Base-by-base conservation (phyloP, 2,888 invertebrate genomes). In the Tachina fera region DNA sequence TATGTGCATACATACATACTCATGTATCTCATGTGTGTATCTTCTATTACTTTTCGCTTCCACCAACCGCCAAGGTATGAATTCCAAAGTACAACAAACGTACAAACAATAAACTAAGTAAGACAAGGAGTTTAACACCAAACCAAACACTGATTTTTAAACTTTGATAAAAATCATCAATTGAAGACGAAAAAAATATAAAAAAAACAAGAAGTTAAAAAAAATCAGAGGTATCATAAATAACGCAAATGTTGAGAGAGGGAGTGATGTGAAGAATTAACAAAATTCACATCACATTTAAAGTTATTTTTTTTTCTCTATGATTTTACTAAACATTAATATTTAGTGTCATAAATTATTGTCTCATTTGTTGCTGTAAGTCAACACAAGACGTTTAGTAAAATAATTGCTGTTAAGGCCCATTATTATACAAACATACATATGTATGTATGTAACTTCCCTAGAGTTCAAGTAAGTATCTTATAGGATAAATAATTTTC, bases 121-220 rank as follows among this genome's bases (percentile, higher is more conserved):
- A 84, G 86, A 86, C 83, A 83, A 86, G 80, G 61, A 84, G 79
- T 79, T 81, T 56, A 82, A 82, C 81, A 84, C 67, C 78, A 65
- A 56, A 43, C 60, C 53, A 82, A 87, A 81, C 78, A 82, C 60
- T 68, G 84, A 84, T 84, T 82, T 82, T 53, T 56, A 79, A 82
- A 78, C 60, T 71, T 82, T 76, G 84, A 81, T 81, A 74, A 86
- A 84, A 68, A 81, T 74, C 80, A 77, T 86, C 76, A 80, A 86
- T 83, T 67, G 47, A 58, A 68, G 45, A 58, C 22, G n/a, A 19
- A 22, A 22, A 47, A 16, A 58, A 45, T n/a, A n/a, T n/a, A n/a
- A n/a, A 58, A 41, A 49, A 1, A 58, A 56, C 31, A 49, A 0
- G 19, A 45, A 56, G 43, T 4, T 4, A 39, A 19, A 10, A 41